These are phyloP conservation scores for Amazona ochrocephala DNA, from an alignment of 2,797 vertebrate species.

Conservation along the genomic window DNA sequence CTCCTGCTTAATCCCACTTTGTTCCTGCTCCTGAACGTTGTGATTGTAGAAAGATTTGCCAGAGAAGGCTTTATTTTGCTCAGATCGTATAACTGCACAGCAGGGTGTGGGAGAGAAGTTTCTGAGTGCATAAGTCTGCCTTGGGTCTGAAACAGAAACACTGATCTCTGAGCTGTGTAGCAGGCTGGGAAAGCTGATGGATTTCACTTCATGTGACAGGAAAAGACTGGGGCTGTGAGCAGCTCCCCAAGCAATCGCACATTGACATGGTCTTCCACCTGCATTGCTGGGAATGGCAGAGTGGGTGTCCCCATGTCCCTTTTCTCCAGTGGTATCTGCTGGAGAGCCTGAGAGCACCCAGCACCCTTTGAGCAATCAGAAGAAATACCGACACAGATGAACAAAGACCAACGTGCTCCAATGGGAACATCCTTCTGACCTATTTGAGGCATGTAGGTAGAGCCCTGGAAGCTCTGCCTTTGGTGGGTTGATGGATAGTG, in stretches of 20 bases:
- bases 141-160: background rate
- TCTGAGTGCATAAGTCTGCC: background rate
- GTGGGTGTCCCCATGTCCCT: fast-evolving
- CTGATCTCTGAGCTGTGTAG: background rate
- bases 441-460: background rate
- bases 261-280: fast-evolving
- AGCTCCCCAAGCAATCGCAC: background rate
- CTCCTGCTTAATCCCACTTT: background rate
- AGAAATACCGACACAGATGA: background rate
- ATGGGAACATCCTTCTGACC: background rate
- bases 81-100: fast-evolving
- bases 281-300: background rate
- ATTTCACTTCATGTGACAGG: background rate
- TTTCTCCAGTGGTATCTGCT: background rate
- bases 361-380: background rate
- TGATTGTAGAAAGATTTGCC: background rate
- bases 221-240: background rate
- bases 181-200: background rate
- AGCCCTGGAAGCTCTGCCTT: background rate
- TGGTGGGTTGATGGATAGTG: background rate
- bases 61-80: background rate
- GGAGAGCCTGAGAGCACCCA: background rate
- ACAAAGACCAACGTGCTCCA: fast-evolving
- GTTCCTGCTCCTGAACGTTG: background rate
- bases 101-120: background rate